Base-by-base conservation (phyloP, 2,888 invertebrate genomes). In the Lagria hirta region DNA sequence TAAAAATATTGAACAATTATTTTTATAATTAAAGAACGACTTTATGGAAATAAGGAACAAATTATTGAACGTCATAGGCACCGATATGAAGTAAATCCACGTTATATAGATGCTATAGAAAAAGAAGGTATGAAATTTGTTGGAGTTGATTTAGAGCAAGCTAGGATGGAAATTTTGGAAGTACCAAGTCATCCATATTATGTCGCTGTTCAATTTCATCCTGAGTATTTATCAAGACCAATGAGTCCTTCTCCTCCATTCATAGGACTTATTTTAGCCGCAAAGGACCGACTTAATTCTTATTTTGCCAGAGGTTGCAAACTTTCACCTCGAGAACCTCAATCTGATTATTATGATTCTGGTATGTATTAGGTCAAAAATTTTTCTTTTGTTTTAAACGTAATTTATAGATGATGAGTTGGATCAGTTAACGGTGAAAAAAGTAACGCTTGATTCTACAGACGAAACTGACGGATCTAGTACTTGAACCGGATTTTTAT, bases 51-150 rank as follows among this genome's bases (percentile, higher is more conserved):
- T 58, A 83, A 82, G 48, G 81, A 84, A 6, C 72, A 72, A 35
- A 84, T 99, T 36, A 92, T 96, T 61, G 99, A 99, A 70, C 81
- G 99, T 3, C 99, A 99, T 73, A 77, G 99, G 30, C 99, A 99
- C 71, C 80, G 99, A 13, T 99, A 94, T 67, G 99, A 99, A 76
- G 94, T 98, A 1, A 99, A 99, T 75, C 93, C 94, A 0, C 78
- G 82, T 27, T 88, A 88, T 68, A 88, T 96, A 7, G 72, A 77
- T 6, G 74, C 81, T 14, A 74, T 98, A 15, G 90, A 93, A 69
- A 78, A 80, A 22, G 81, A 81, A 15, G 98, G 98, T 1, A 75
- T 99, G 62, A 29, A 42, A 2, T 51, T 61, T 74, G 29, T 48
- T 75, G 78, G 80, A 21, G 83, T 82, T 34, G 94, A 95, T 66